A percentile compares a stretch with the other conserved stretches of the same genome.
phyloP scores from a whole-genome alignment of 2,797 vertebrate species.

The Vipera latastei region DNA sequence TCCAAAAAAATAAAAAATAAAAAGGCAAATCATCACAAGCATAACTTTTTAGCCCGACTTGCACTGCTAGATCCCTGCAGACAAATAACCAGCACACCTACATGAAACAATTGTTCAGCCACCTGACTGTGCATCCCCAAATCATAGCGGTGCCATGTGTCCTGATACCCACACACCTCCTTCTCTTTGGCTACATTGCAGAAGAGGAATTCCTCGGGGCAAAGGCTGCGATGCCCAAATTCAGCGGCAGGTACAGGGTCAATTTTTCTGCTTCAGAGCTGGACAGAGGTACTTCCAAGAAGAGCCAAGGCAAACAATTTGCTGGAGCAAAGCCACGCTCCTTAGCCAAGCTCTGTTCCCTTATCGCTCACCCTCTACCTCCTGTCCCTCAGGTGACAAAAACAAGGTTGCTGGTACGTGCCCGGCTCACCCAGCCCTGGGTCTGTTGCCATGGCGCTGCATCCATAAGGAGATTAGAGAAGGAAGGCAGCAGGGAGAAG shows the following conservation, averaged over 20 bases:
- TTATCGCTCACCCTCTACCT: slow-evolving; percentile 30
- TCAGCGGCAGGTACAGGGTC: slow-evolving; percentile 13
- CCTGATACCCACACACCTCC: slow-evolving; percentile 43
- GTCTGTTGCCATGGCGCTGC: slow-evolving; percentile 75
- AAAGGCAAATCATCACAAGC: background rate
- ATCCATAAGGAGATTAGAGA: slow-evolving; percentile 65
- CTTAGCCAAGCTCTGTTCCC: background rate
- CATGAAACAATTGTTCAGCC: slow-evolving; percentile 83
- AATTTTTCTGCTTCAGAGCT: slow-evolving; percentile 30
- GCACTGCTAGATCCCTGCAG: background rate
- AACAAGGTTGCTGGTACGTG: slow-evolving; percentile 69
- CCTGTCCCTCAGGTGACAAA: slow-evolving; percentile 58
- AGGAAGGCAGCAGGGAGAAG: slow-evolving; percentile 60
- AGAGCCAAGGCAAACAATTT: slow-evolving; percentile 29
- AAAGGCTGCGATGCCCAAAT: slow-evolving; percentile 30
- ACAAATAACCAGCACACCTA: slow-evolving; percentile 71
- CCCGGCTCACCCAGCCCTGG: slow-evolving; percentile 56
- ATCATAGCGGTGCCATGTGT: slow-evolving; percentile 73
- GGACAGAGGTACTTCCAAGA: slow-evolving; percentile 25
- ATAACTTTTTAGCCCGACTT: background rate
- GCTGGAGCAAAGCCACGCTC: slow-evolving; percentile 31
- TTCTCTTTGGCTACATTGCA: slow-evolving; percentile 55
- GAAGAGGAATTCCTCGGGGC: slow-evolving; percentile 51
- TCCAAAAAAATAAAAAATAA: background rate
- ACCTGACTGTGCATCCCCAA: slow-evolving; percentile 77